Base-by-base conservation (phyloP, 1,140 invertebrate species). In the Drosophila sturtevanti region DNA sequence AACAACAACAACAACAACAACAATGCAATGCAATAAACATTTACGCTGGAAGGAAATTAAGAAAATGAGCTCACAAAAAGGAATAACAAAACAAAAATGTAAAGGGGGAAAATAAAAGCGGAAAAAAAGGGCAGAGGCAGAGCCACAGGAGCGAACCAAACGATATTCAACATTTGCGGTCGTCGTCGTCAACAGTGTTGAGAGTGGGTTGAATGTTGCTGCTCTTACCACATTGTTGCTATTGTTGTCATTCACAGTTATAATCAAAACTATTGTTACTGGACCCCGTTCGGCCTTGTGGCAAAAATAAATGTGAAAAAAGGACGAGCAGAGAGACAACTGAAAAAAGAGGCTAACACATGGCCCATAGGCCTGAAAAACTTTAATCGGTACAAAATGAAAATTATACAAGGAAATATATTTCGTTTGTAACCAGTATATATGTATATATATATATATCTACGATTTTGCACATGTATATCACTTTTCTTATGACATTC, bases 41-140 rank as follows among this genome's bases (percentile, higher is more conserved):
- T 70, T 73, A 68, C 67, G 68, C 64, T 76, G 76, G 61, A 56
- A 72, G 68, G 55, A 76, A 76, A 75, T 79, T 72, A 79, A 79
- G 61, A 79, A 77, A 77, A 77, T 72, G 73, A 71, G 68, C 68
- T 48, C 59, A 24, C n/a, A 68, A 55, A 52, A 64, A 41, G 12
- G 38, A 48, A 9, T 10, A 44, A 18, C 24, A 63, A 44, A 58
- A 35, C 61, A 21, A 14, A n/a, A 64, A 60, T 41, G 7, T 1
- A 31, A n/a, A 21, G 16, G 11, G 11, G 27, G 7, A 31, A 56
- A 35, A n/a, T 4, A 31, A 31, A 7, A 35, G 41, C 27, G 35
- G 55, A 41, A 38, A 21, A 22, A 34, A 37, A 54, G n/a, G n/a
- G n/a, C n/a, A 41, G 35, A 41, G 11, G 11, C 16, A 16, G 59